phyloP scores from a whole-genome alignment of 2,113 vertebrate genomes.

The Arvicanthis niloticus region DNA sequence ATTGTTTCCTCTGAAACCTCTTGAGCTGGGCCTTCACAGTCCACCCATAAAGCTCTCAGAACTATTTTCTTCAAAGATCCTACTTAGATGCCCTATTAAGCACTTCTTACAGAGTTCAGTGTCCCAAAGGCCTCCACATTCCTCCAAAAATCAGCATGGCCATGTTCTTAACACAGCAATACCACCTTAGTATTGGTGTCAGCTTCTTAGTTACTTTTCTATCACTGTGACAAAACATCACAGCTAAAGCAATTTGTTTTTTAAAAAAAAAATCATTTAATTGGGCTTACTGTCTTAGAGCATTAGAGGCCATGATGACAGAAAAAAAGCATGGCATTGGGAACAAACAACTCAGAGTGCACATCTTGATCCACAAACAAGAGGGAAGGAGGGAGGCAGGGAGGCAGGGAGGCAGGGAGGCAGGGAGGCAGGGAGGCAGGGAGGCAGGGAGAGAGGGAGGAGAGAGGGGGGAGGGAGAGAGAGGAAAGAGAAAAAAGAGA shows the following conservation, averaged over 20 bases:
- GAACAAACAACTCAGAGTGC: not conserved
- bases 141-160: not conserved
- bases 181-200: not conserved
- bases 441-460: too few species aligned
- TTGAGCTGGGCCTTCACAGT: not conserved
- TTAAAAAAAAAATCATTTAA: not conserved
- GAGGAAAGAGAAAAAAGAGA: not conserved
- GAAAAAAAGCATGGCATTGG: not conserved
- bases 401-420: too few species aligned
- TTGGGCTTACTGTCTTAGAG: not conserved
- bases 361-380: not conserved
- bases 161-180: not conserved
- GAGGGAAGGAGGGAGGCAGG: not conserved
- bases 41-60: not conserved
- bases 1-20: not conserved
- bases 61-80: not conserved
- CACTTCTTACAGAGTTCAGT: not conserved
- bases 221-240: not conserved
- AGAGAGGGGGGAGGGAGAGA: not conserved
- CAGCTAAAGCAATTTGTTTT: not conserved
- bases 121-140: not conserved
- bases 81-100: not conserved
- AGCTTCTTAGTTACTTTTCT: not conserved
- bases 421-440: too few species aligned
- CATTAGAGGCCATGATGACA: not conserved